Evolutionary conservation across 2,797 vertebrate genomes (phyloP), one percentile per base, ranked within the genome.

Genomic region (Zenarchopterus dispar): DNA sequence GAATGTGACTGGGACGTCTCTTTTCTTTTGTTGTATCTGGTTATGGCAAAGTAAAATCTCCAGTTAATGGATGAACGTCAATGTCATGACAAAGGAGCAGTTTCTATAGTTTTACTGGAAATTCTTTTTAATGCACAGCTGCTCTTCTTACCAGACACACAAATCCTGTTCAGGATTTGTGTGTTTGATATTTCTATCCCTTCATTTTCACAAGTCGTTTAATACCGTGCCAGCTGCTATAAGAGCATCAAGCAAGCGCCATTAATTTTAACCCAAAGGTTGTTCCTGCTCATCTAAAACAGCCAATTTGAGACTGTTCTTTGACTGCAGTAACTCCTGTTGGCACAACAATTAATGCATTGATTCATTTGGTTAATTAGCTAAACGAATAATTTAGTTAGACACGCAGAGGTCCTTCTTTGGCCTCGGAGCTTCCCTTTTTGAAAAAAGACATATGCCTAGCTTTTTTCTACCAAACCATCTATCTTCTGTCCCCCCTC

Each of bases 281-380:
- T 74, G 44, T 28, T 47, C 39, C 43, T 60, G 21, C 21, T 3
- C 23, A 24, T 73, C 55, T 53, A n/a, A 63, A 77, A 52, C 70
- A 70, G 64, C 56, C 70, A 49, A 16, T 54, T 39, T 67, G 52
- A 62, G 54, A 48, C 26, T 45, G 55, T 70, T 59, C 56, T 61
- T 57, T 80, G 55, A 77, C 70, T 66, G 64, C 55, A 36, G 24
- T 70, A 46, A 58, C 50, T 71, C 54, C 47, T 41, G 46, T 58
- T 67, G 64, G 61, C 46, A 61, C 23, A 7, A 15, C 54, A 48
- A 79, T 75, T 51, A 67, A 63, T 67, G 44, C 28, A 73, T 43
- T 73, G 45, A 79, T 75, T 67, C 33, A 77, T 75, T 41, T 56
- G 36, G 58, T 67, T 72, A 75, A 81, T 82, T 71, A 62, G 51